Percentiles rank a stretch among this genome's conserved stretches.
Conservation (phyloP, 2,113 vertebrate species). For the Uropsilus gracilis region DNA sequence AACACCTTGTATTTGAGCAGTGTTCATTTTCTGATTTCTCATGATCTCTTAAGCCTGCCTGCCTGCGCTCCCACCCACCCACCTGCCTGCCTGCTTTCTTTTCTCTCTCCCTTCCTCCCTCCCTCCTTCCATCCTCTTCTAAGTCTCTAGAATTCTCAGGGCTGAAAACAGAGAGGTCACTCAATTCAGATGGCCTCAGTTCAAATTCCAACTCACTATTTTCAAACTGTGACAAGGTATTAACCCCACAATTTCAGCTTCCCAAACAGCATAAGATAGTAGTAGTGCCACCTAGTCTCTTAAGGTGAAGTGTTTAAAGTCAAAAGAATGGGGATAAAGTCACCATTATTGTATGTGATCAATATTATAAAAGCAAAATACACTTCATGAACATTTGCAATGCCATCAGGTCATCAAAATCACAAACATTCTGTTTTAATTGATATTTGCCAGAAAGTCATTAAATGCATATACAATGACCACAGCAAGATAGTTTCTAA, state of each 20-base stretch:
- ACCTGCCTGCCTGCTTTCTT: not conserved
- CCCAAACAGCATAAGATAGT: not conserved
- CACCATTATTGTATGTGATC: not conserved
- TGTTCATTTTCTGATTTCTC: slow-evolving; percentile 31
- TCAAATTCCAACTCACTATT: not conserved
- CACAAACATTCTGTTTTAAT: not conserved
- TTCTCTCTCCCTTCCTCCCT: not conserved
- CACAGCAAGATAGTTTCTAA: not conserved
- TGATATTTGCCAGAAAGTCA: slow-evolving; percentile 16
- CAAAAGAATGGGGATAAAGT: not conserved
- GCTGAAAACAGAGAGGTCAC: not conserved
- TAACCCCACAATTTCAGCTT: not conserved
- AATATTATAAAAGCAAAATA: slow-evolving; percentile 29
- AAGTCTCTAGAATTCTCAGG: not conserved
- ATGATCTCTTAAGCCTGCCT: not conserved
- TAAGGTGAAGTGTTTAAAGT: slow-evolving; percentile 19
- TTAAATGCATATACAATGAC: not conserved
- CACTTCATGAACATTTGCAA: not conserved
- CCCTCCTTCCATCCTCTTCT: not conserved
- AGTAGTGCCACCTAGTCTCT: not conserved
- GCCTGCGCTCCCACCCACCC: no score
- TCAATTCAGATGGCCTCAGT: not conserved
- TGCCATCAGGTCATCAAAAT: not conserved
- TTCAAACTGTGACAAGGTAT: slow-evolving; percentile 26
- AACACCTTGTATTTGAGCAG: not conserved